Evolutionary conservation across 2,888 invertebrate genomes (phyloP).

Genomic region (Drosophila cracens): DNA sequence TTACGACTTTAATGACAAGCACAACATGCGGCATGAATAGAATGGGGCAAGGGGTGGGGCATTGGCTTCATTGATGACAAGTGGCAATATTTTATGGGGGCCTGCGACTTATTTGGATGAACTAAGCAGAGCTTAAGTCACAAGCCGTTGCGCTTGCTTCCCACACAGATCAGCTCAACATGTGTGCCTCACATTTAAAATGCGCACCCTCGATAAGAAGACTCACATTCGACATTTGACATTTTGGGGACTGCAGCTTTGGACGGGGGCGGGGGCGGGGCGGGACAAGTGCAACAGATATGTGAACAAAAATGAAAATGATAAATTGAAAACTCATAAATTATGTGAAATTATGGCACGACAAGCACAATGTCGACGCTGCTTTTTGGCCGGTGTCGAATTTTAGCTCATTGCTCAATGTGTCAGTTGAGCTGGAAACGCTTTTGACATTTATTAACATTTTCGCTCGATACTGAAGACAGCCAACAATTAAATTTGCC

Average conservation of each 20-base stretch:
- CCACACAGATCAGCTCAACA: slow-evolving; percentile 58
- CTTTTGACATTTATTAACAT: slow-evolving; percentile 77
- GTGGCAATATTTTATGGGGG: slow-evolving; percentile 62
- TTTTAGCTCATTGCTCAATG: slow-evolving; percentile 61
- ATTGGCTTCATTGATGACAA: slow-evolving; percentile 58
- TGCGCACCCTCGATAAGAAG: slow-evolving; percentile 6
- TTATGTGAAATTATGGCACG: slow-evolving; percentile 67
- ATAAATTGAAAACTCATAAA: slow-evolving; percentile 78
- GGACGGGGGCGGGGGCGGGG: slow-evolving; percentile 1
- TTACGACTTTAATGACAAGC: slow-evolving; percentile 77
- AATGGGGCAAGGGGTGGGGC: background rate
- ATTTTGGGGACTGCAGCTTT: slow-evolving; percentile 32
- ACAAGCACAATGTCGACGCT: slow-evolving; percentile 16
- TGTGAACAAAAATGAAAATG: slow-evolving; percentile 27
- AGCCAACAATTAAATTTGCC: slow-evolving; percentile 60
- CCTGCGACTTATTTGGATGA: slow-evolving; percentile 29
- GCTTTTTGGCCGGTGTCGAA: slow-evolving; percentile 43
- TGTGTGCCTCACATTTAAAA: slow-evolving; percentile 68
- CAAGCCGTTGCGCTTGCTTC: slow-evolving; percentile 30
- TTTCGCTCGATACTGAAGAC: slow-evolving; percentile 31
- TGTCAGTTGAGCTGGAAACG: slow-evolving; percentile 65
- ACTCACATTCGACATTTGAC: slow-evolving; percentile 67
- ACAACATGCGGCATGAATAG: slow-evolving; percentile 46
- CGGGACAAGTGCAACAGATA: slow-evolving; percentile 33
- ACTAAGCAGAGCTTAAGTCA: slow-evolving; percentile 38